A percentile compares a stretch with the other conserved stretches of the same genome.
phyloP scores from a whole-genome alignment of 1,140 invertebrate species.

The Thaumatotibia leucotreta region DNA sequence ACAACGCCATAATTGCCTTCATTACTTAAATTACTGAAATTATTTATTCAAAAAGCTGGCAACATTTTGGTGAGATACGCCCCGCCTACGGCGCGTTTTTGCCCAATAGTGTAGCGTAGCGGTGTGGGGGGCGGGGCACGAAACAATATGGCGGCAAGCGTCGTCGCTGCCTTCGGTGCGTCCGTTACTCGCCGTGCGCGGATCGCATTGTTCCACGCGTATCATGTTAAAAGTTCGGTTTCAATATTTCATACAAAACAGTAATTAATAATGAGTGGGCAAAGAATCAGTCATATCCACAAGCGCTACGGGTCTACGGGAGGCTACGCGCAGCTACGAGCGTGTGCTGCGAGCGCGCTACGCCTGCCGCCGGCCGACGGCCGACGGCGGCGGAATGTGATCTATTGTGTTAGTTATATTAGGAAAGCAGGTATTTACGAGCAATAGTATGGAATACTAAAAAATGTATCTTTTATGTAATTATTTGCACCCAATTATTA shows the following conservation, averaged over 20 bases:
- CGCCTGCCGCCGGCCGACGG: background rate
- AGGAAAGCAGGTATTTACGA: background rate
- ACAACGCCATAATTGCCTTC: constrained; percentile 77
- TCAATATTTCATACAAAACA: background rate
- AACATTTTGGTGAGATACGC: constrained; percentile 63
- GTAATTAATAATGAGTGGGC: background rate
- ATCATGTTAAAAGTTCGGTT: constrained; percentile 4
- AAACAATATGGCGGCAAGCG: constrained; percentile 61
- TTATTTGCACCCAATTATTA: no score
- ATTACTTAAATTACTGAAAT: constrained; percentile 77
- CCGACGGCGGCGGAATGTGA: constrained; percentile 18
- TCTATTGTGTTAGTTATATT: background rate
- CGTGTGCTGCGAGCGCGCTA: background rate
- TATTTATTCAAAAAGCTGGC: constrained; percentile 77
- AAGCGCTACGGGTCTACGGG: constrained; percentile 18
- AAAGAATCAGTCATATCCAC: constrained; percentile 15
- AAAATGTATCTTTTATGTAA: no score
- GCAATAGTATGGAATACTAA: background rate
- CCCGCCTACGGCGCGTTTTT: constrained; percentile 37
- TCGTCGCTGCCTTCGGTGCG: constrained; percentile 18
- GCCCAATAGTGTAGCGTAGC: constrained; percentile 42
- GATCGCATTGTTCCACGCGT: constrained; percentile 8
- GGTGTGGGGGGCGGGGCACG: constrained; percentile 44
- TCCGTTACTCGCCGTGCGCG: background rate
- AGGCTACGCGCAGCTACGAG: constrained; percentile 23